These are phyloP conservation scores for Eupeodes latifasciatus DNA, from an alignment of 2,888 invertebrate species.

Conservation along the genomic window DNA sequence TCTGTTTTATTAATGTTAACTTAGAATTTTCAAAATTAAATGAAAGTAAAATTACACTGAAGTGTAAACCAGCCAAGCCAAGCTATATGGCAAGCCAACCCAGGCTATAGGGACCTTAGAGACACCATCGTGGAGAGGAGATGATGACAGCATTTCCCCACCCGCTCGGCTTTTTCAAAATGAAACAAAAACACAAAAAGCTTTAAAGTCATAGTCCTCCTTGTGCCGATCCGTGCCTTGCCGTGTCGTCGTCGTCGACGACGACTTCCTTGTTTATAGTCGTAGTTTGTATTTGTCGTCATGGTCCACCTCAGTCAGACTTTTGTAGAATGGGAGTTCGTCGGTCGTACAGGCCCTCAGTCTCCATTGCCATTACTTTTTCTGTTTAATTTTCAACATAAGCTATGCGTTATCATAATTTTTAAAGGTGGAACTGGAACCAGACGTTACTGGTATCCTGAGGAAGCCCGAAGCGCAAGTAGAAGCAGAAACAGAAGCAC, in stretches of 20 bases:
- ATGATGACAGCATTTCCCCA: constrained; percentile 58
- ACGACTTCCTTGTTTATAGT: not conserved
- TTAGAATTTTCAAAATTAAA: constrained; percentile 57
- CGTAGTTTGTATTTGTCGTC: not conserved
- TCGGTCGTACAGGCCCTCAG: constrained; percentile 30
- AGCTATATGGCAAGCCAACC: too few relatives aligned
- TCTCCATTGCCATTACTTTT: constrained; percentile 64
- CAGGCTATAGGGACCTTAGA: not conserved
- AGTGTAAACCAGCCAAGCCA: constrained; percentile 16
- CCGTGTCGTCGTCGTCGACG: not conserved
- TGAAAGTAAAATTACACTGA: constrained; percentile 49
- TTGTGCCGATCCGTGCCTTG: not conserved
- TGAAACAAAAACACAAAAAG: constrained; percentile 44
- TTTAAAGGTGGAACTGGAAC: constrained; percentile 59
- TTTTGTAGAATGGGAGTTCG: constrained; percentile 1
- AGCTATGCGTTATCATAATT: constrained; percentile 76
- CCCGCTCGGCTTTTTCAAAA: not conserved
- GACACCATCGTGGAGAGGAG: constrained; percentile 13
- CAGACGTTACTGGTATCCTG: constrained; percentile 69
- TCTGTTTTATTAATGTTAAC: constrained; percentile 30
- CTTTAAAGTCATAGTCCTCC: constrained; percentile 25
- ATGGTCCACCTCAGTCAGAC: constrained; percentile 28
- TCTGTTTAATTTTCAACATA: constrained; percentile 73
- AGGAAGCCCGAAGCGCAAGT: constrained; percentile 12
- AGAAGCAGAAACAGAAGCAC: constrained; percentile 15